These are phyloP conservation scores for Amblyopsis hoosieri DNA, from an alignment of 2,797 vertebrate species.

Conservation along the genomic window DNA sequence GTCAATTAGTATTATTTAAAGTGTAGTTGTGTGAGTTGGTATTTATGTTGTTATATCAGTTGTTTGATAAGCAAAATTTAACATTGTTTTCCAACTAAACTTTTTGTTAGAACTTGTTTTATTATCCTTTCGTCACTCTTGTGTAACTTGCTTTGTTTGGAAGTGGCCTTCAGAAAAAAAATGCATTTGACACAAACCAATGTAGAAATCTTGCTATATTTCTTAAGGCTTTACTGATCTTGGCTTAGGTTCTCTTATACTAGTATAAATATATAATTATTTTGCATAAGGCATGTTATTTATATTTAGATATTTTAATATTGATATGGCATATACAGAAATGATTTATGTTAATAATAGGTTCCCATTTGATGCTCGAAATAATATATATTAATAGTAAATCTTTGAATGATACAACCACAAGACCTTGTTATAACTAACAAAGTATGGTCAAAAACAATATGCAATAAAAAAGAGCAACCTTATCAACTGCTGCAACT, in stretches of 20 bases:
- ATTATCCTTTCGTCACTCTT: constrained; percentile 59
- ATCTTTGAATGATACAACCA: constrained; percentile 56
- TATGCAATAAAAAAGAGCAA: constrained; percentile 78
- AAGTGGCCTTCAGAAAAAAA: constrained; percentile 73
- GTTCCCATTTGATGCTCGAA: constrained; percentile 68
- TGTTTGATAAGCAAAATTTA: constrained; percentile 47
- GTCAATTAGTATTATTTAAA: constrained; percentile 53
- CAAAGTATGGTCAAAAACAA: constrained; percentile 63
- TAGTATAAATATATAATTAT: constrained; percentile 72
- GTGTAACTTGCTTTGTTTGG: constrained; percentile 67
- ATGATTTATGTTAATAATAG: constrained; percentile 59
- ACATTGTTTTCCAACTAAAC: constrained; percentile 32
- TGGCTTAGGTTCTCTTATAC: constrained; percentile 60
- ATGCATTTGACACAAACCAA: constrained; percentile 76
- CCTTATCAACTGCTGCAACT: constrained; percentile 62
- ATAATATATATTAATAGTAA: constrained; percentile 66
- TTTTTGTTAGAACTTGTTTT: constrained; percentile 49
- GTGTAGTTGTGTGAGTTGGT: constrained; percentile 50
- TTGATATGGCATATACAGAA: constrained; percentile 63
- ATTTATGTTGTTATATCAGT: constrained; percentile 44
- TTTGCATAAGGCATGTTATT: constrained; percentile 79
- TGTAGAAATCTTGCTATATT: constrained; percentile 66
- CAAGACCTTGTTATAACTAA: constrained; percentile 63
- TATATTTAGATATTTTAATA: constrained; percentile 79
- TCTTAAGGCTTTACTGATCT: constrained; percentile 66